Evolutionary conservation across 2,888 invertebrate genomes (phyloP), one percentile per base, ranked within the genome.

Genomic region (Hemistola chrysoprasaria): DNA sequence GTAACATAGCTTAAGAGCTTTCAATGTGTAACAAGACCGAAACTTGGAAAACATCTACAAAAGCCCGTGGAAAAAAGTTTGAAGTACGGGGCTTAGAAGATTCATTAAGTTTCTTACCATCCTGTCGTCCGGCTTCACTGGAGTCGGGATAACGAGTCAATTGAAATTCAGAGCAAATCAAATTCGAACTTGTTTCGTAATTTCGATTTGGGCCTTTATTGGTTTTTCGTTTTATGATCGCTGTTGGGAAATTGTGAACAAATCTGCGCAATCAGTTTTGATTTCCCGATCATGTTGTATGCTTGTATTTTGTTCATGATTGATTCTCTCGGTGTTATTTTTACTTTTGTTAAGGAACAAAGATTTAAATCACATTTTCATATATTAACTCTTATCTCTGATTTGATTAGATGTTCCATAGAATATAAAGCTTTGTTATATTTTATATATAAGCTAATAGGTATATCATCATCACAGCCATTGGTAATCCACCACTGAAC

Each of bases 131-230:
- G 47, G 44, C 37, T 50, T 28, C 30, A 9, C 26, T 8, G 22
- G 34, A 11, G 25, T 35, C 21, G 27, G 35, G 66, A 68, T 69
- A 69, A 69, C 70, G 52, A 59, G 59, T 59, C 52, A 64, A 70
- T 75, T 74, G 67, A 65, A 71, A 74, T 72, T 67, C 62, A 48
- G 51, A 46, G 51, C 57, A 70, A 83, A 78, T 76, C 73, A 69
- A 80, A 79, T 75, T 61, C 58, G 47, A 62, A 58, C 56, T 60
- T 59, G 71, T 82, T 85, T 76, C 74, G 64, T 66, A 83, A 86
- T 68, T 72, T 73, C 71, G 62, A 70, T 78, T 79, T 62, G 47
- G 49, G 45, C 35, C 63, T 70, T 80, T 83, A 80, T 82, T 72
- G 68, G 58, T 71, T 77, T 76, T 68, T 50, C 47, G 52, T 76